Percentiles rank a stretch among this genome's conserved stretches.
phyloP scores from a whole-genome alignment of 2,113 vertebrate species.

The Lonchura striata region DNA sequence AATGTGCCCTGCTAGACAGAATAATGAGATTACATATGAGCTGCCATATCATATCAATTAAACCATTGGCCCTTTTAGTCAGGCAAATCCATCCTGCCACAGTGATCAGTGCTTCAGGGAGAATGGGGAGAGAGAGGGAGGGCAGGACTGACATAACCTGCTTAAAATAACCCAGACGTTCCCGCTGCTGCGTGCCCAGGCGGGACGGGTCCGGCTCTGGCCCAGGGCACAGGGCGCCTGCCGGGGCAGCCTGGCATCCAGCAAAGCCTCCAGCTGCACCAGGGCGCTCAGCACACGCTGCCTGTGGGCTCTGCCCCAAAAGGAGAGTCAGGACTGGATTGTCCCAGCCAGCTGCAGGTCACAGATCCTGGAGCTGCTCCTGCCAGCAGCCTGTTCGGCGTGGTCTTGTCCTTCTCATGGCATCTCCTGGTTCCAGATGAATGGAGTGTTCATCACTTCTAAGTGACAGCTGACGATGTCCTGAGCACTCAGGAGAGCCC shows the following conservation, averaged over 20 bases:
- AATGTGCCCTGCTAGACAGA: conserved; percentile 58
- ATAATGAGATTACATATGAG: conserved; percentile 60
- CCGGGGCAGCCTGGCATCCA: accelerated
- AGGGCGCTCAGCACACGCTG: accelerated
- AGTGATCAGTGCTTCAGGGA: not conserved
- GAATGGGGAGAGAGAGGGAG: not conserved
- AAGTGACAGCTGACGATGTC: not conserved
- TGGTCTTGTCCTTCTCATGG: not conserved
- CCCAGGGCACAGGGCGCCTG: not conserved
- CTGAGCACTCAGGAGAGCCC: accelerated
- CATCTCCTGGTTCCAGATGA: not conserved
- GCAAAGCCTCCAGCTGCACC: not conserved
- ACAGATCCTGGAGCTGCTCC: not conserved
- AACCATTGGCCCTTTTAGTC: conserved; percentile 39
- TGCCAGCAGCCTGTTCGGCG: accelerated
- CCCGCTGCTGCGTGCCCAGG: accelerated
- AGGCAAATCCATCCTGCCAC: conserved; percentile 33
- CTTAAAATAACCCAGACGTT: conserved; percentile 19
- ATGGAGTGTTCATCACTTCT: not conserved
- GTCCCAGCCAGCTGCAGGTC: not conserved
- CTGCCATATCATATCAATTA: conserved; percentile 65
- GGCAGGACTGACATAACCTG: conserved; percentile 25
- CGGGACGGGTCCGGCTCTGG: accelerated
- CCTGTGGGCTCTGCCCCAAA: not conserved
- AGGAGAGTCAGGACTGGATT: not conserved